Base-by-base conservation (phyloP, 2,888 invertebrate species). In the Pachydiplax longipennis region DNA sequence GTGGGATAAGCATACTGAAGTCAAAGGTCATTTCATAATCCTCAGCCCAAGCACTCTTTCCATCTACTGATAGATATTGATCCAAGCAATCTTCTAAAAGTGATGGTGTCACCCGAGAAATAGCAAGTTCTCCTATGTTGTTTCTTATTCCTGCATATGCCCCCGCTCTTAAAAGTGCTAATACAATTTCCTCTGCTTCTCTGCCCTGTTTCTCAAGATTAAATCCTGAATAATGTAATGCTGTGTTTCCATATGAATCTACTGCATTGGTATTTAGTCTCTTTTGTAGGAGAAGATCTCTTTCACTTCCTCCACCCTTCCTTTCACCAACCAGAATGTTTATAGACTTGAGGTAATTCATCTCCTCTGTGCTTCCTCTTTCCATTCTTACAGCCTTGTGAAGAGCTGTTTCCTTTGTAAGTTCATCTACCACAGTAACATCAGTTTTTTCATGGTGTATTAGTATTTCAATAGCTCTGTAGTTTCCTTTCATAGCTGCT, bases 21-120 rank as follows among this genome's bases (percentile, higher is more conserved):
- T 97, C 95, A 92, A 97, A 96, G 90, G 95, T 95, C 90, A 98
- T 96, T 94, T 97, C 96, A 93, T 96, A 97, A 92, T 95, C 95
- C 91, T 95, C 95, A 83, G 96, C 96, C 92, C 96, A 96, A 0
- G 96, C 95, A 93, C 97, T 40, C 95, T 95, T 93, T 97, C 96
- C 53, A 92, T 96, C 96, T 44, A 96, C 95, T 80, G 95, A 95
- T 81, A 98, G 94, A 93, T 97, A 98, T 92, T 95, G 95, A 93
- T 98, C 96, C 91, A 98, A 95, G 93, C 96, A 97, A 44, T 93
- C 93, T 93, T 97, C 96, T 53, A 98, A 93, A n/a, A 96, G 94
- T 91, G 22, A 22, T 92, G 95, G 95, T 91, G 96, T 95, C 73
- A 98, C 96, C 92, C 97, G 96, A 83, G 96, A 96, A 61, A 98